Percentiles rank a stretch among this genome's conserved stretches.
Evolutionary conservation across 1,140 invertebrate species (phyloP).

Genomic region (Grapholita molesta): DNA sequence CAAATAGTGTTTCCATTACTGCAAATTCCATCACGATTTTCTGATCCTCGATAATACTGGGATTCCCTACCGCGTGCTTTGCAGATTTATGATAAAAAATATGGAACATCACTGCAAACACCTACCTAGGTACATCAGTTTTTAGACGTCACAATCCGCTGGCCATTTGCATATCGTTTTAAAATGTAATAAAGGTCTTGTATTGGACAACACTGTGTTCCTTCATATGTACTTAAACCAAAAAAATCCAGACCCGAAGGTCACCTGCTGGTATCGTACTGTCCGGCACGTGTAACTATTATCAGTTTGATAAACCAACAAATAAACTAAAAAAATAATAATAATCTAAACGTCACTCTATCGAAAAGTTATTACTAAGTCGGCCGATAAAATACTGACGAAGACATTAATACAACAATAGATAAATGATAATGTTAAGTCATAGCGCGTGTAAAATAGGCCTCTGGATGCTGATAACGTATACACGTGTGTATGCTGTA

Average conservation of each 20-base stretch:
- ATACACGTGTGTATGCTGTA: conserved; percentile 4
- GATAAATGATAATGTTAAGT: conserved; percentile 4
- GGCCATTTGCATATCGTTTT: too few relatives aligned
- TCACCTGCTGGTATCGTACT: neutral
- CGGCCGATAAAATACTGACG: neutral
- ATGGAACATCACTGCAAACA: neutral
- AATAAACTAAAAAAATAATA: neutral
- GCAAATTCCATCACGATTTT: neutral
- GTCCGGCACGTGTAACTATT: neutral
- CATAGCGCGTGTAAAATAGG: neutral
- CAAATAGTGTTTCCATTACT: neutral
- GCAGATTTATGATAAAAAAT: conserved; percentile 4
- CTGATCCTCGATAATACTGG: neutral
- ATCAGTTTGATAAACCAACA: conserved; percentile 6
- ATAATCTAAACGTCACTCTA: neutral
- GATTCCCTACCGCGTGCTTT: neutral
- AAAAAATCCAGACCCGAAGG: neutral
- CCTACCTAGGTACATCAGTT: too few relatives aligned
- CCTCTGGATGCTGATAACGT: conserved; percentile 4
- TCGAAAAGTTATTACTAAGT: neutral
- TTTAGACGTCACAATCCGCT: too few relatives aligned
- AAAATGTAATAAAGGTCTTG: too few relatives aligned
- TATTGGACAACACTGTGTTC: too few relatives aligned
- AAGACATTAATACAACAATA: conserved; percentile 8
- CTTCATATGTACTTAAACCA: neutral